These are phyloP conservation scores for Limnothrissa miodon DNA, from an alignment of 2,113 vertebrate genomes.

Conservation along the genomic window DNA sequence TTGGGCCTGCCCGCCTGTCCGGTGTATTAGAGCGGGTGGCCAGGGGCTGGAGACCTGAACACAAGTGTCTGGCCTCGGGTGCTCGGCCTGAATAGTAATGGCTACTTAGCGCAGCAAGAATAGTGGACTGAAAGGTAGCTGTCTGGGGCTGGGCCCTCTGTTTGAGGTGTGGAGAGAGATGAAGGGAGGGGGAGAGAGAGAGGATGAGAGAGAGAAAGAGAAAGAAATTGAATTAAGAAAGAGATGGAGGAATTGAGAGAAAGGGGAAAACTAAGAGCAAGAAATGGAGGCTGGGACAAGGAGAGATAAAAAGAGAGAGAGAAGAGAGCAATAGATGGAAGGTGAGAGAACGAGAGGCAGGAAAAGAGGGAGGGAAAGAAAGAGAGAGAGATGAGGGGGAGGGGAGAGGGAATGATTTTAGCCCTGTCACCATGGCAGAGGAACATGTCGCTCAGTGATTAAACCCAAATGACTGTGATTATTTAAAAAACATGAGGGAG, in stretches of 20 bases:
- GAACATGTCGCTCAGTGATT: constrained; percentile 85
- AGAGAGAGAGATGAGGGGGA: constrained; percentile 37
- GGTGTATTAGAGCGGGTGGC: background rate
- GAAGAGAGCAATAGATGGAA: too few relatives aligned
- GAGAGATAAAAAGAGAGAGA: too few relatives aligned
- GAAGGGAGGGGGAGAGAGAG: constrained; percentile 12
- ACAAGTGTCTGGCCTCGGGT: constrained; percentile 69
- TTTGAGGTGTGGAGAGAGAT: constrained; percentile 26
- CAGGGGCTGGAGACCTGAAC: background rate
- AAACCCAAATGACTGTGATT: constrained; percentile 76
- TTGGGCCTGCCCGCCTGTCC: too few relatives aligned
- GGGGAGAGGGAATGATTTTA: constrained; percentile 80
- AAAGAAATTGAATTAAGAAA: constrained; percentile 15
- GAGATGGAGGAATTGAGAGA: background rate
- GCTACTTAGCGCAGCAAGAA: constrained; percentile 68
- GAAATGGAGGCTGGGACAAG: too few relatives aligned
- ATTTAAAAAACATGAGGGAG: constrained; percentile 60
- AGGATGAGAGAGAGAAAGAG: background rate
- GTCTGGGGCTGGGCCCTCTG: background rate
- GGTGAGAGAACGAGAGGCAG: background rate
- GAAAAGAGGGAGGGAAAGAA: background rate
- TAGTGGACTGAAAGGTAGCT: background rate
- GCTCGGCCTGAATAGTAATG: constrained; percentile 82
- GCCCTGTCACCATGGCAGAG: constrained; percentile 79
- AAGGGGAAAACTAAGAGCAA: too few relatives aligned